phyloP scores from a whole-genome alignment of 1,140 invertebrate species.

The Drosophila baimaii region DNA sequence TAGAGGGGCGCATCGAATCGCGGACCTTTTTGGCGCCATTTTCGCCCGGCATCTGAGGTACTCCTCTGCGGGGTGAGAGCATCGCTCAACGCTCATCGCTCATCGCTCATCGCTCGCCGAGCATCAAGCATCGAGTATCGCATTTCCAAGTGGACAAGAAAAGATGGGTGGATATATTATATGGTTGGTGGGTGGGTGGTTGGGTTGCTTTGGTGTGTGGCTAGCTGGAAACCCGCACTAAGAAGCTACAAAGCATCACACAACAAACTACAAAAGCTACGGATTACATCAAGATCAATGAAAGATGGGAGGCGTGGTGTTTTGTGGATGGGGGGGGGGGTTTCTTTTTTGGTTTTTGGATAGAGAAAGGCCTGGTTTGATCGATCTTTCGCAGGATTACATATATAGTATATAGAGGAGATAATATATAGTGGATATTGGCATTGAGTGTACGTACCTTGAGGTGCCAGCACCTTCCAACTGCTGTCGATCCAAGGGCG shows the following conservation, averaged over 20 bases:
- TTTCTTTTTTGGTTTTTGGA: constrained; percentile 17
- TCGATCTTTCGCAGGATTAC: constrained; percentile 4
- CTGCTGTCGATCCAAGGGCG: constrained; percentile 83
- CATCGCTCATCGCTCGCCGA: constrained; percentile 4
- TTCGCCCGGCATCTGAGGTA: constrained; percentile 25
- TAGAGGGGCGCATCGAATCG: constrained; percentile 50
- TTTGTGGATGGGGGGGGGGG: constrained; percentile 7
- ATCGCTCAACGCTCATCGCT: constrained; percentile 8
- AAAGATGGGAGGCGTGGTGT: constrained; percentile 33
- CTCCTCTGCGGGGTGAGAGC: constrained; percentile 22
- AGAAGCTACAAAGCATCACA: constrained; percentile 58
- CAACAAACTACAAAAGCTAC: constrained; percentile 60
- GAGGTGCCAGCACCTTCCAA: constrained; percentile 84
- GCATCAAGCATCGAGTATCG: constrained; percentile 9
- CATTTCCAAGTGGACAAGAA: constrained; percentile 14
- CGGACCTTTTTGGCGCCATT: constrained; percentile 60
- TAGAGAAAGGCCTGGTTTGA: constrained; percentile 14
- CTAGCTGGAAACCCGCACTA: constrained; percentile 30
- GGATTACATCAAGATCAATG: constrained; percentile 46
- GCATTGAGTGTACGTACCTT: constrained; percentile 68
- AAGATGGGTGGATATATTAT: not conserved
- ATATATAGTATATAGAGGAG: not conserved
- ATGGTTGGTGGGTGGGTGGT: constrained; percentile 4
- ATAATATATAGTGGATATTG: too few species aligned
- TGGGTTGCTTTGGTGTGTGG: constrained; percentile 14